Base-by-base conservation (phyloP, 1,140 invertebrate genomes). In the Trichonephila clavipes region DNA sequence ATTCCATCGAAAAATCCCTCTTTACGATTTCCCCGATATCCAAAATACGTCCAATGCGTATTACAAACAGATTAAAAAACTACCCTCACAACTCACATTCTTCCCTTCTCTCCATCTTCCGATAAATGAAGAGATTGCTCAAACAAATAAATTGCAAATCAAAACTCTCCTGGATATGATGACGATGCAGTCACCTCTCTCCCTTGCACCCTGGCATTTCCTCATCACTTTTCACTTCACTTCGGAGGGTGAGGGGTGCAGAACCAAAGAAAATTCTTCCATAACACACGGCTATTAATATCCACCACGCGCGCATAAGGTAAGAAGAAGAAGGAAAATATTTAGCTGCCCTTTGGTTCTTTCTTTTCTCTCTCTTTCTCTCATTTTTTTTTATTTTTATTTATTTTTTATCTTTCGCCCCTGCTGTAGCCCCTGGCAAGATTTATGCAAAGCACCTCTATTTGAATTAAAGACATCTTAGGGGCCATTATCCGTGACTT, bases 381-480 rank as follows among this genome's bases (percentile, higher is more conserved):
- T 40, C 34, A 34, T 82, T 59, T 62, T 7, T 44, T 61, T 18
- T 14, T 61, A n/a, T 85, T 82, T 51, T 85, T 72, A 10, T 28
- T 86, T 72, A 1, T 66, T 58, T 83, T 51, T 61, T 77, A 64
- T 69, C 24, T 92, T 62, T 21, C 62, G 18, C 51, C 40, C 88
- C 64, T 10, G 19, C 62, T 87, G 82, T 86, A 40, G 90, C 82
- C 90, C 82, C 44, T 24, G 24, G 90, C 82, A 87, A 92, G 90
- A 92, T 92, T 92, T 92, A 92, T 92, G 90, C 90, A 92, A 92
- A 92, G 90, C 90, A 87, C 90, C 90, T 92, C 90, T 92, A 92
- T 92, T 92, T 92, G 90, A 92, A 92, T 92, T 92, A 92, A 92
- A 92, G 90, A 92, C 90, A 92, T 92, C 90, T 92, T 92, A 92